Base-by-base conservation (phyloP, 2,797 vertebrate species). In the Gymnoscopelus microlampas region DNA sequence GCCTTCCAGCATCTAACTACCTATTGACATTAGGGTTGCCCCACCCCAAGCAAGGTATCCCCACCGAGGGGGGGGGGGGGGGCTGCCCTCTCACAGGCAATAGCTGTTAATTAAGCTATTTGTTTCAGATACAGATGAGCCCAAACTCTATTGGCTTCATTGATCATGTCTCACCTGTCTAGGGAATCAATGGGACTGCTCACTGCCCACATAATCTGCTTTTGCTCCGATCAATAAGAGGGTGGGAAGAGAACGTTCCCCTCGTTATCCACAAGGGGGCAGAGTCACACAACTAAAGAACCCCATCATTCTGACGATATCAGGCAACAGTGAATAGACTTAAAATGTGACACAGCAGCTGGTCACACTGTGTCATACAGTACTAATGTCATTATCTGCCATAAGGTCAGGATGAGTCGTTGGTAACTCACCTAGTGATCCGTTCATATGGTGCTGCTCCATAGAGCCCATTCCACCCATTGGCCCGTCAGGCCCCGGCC, bases 361-460 rank as follows among this genome's bases (percentile, higher is more conserved):
- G 53, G 53, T 2, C 24, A 53, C n/a, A 19, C 14, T 53, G 14
- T 19, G 19, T 19, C 19, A n/a, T 53, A 11, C 53, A 55, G 23
- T 4, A 24, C 19, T 35, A 14, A 15, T 61, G 72, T 35, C 15
- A n/a, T 2, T 54, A 12, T 49, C 19, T 26, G 19, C 54, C 57
- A 5, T 10, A 39, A 23, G 32, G 39, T 63, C n/a, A 10, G 2
- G 12, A 55, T 13, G 47, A 54, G 12, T 4, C 0, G 57, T 48
- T 49, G n/a, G 44, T 10, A 24, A 81, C 94, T 91, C 82, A 97
- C 96, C 96, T 95, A 96, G 88, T 71, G 96, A 96, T 85, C 96
- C 96, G 32, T 98, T 97, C 94, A 96, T 95, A 89, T 96, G 96
- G 80, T 97, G 96, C n/a, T 95, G 95, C 85, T 97, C 96, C 95